phyloP scores from a whole-genome alignment of 2,797 vertebrate genomes.

The Basileuterus tristriatus region DNA sequence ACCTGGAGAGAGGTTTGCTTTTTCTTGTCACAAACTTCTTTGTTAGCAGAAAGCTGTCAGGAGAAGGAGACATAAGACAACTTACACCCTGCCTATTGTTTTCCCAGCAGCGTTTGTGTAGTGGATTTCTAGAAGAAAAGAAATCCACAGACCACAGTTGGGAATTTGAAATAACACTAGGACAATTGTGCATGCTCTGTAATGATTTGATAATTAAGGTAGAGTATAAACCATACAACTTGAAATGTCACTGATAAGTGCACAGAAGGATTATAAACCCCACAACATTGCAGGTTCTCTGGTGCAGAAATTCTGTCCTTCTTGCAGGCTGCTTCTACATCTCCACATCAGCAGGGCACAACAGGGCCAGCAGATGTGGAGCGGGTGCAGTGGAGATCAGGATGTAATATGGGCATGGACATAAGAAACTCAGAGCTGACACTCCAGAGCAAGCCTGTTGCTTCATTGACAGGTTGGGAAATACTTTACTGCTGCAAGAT shows the following conservation, averaged over 20 bases:
- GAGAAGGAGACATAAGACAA: background rate
- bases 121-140: no score
- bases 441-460: background rate
- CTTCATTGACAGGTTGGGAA: background rate
- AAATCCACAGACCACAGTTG: rapidly evolving
- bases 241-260: background rate
- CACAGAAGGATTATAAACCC: background rate
- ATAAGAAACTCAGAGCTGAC: background rate
- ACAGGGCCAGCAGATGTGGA: background rate
- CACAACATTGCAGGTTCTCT: background rate
- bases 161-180: background rate
- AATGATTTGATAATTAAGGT: background rate
- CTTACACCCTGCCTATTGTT: background rate
- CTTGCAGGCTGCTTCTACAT: background rate
- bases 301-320: background rate
- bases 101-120: background rate
- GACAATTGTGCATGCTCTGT: background rate
- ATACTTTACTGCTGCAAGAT: background rate
- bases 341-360: background rate
- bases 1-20: background rate
- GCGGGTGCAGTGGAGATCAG: background rate
- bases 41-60: background rate
- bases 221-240: background rate
- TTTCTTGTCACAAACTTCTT: background rate
- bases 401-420: rapidly evolving